These are phyloP conservation scores for Strix uralensis DNA, from an alignment of 2,113 vertebrate species.

Conservation along the genomic window DNA sequence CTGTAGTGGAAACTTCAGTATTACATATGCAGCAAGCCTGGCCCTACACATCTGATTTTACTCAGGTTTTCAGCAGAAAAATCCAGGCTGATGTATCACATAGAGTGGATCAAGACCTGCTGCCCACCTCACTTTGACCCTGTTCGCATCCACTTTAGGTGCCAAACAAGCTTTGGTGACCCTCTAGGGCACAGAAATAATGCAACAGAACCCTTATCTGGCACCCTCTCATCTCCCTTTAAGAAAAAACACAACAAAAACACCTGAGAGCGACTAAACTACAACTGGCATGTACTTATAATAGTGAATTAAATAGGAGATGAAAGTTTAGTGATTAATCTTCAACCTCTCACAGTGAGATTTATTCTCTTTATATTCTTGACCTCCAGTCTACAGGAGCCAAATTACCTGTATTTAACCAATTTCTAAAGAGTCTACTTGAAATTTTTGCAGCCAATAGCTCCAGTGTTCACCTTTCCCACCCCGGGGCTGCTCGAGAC, in stretches of 20 bases:
- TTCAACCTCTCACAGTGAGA: neutral
- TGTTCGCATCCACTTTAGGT: neutral
- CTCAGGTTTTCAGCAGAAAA: neutral
- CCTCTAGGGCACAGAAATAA: neutral
- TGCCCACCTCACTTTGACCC: neutral
- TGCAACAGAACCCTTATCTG: neutral
- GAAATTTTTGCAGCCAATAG: neutral
- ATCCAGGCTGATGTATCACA: neutral
- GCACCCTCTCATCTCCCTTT: neutral
- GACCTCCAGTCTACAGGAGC: neutral
- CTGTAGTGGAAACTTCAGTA: neutral
- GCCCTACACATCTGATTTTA: neutral
- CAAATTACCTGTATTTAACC: neutral
- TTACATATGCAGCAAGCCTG: neutral
- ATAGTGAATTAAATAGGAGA: accelerated
- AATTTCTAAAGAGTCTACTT: neutral
- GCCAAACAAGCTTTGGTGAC: neutral
- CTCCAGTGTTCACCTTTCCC: neutral
- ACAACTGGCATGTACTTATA: accelerated
- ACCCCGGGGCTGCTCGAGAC: neutral
- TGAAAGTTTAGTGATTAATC: neutral
- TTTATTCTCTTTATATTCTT: neutral
- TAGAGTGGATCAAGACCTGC: too few relatives aligned
- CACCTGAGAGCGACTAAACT: neutral
- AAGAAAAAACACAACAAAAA: neutral